Evolutionary conservation across 2,888 invertebrate genomes (phyloP), one percentile per base, ranked within the genome.

Genomic region (Lagria hirta): DNA sequence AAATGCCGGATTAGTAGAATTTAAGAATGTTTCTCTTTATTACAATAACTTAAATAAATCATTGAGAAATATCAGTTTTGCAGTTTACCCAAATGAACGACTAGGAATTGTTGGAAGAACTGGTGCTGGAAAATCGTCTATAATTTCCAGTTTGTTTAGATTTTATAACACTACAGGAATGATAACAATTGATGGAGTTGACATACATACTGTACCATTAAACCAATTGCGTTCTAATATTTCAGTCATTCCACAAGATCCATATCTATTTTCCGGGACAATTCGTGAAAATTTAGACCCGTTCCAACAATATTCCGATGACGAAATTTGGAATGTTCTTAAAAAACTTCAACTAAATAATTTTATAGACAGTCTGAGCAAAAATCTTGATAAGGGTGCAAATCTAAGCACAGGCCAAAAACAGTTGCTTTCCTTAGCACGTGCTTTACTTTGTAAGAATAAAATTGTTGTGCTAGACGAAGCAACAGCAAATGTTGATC

Each of bases 31-130:
- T 30, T 44, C 44, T 8, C 12, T 44, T 7, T 27, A 13, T n/a
- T 38, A 44, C 17, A 13, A 8, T n/a, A 74, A 76, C 0, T 82
- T 82, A 14, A 80, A 85, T 1, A 74, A 80, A 1, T 87, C 92
- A 6, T 73, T 94, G 11, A 84, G 79, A 45, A 78, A 82, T 44
- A 70, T 89, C 1, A 78, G 75, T 40, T 76, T 88, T 34, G 64
- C 70, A 1, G 80, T 88, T 37, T 75, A 83, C 57, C 75, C 81
- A 11, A 80, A 80, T 43, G 78, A 79, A 73, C 83, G 83, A 73
- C 75, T 87, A 13, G 87, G 87, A 2, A 80, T 88, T 4, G 83
- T 87, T 2, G 88, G 89, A 1, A 71, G 88, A 56, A 89, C 89
- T 0, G 88, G 89, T 0, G 88, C 88, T 1, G 88, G 88, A 4